A percentile compares a stretch with the other conserved stretches of the same genome.
These are phyloP conservation scores for Teinopalpus imperialis DNA, from an alignment of 2,888 invertebrate genomes.

Conservation along the genomic window DNA sequence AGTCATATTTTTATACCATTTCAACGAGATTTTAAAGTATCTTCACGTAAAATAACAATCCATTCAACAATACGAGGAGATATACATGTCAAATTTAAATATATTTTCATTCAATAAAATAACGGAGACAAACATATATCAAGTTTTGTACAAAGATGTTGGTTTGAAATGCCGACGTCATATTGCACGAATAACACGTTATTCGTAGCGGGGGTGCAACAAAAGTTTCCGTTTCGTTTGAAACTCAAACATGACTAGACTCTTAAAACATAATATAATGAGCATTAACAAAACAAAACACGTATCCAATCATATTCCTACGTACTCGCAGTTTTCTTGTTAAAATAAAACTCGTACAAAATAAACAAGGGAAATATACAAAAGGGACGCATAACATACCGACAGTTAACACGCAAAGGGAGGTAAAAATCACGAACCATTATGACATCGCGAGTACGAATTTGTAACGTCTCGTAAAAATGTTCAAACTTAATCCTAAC, in stretches of 20 bases:
- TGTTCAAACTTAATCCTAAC: constrained; percentile 60
- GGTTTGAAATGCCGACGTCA: constrained; percentile 6
- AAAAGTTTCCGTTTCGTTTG: constrained; percentile 53
- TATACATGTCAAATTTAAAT: constrained; percentile 4
- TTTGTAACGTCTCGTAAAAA: constrained; percentile 37
- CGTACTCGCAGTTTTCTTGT: constrained; percentile 42
- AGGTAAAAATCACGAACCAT: constrained; percentile 27
- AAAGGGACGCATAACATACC: not conserved
- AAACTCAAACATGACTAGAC: constrained; percentile 78
- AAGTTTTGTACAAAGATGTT: constrained; percentile 11
- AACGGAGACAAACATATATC: constrained; percentile 5
- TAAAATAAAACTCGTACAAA: constrained; percentile 11
- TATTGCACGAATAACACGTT: constrained; percentile 8
- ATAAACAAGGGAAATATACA: constrained; percentile 10
- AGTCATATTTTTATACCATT: constrained; percentile 46
- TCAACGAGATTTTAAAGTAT: constrained; percentile 38
- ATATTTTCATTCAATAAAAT: constrained; percentile 6
- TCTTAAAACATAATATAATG: constrained; percentile 78
- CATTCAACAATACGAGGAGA: constrained; percentile 16
- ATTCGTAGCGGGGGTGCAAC: not conserved
- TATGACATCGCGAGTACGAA: constrained; percentile 54
- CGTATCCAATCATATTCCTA: constrained; percentile 43
- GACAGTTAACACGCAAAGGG: not conserved
- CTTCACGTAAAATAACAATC: constrained; percentile 16
- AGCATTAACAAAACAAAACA: constrained; percentile 76